These are phyloP conservation scores for Pentamera pediparva DNA, from an alignment of 53 echinoderm and acorn worm species.

Conservation along the genomic window DNA sequence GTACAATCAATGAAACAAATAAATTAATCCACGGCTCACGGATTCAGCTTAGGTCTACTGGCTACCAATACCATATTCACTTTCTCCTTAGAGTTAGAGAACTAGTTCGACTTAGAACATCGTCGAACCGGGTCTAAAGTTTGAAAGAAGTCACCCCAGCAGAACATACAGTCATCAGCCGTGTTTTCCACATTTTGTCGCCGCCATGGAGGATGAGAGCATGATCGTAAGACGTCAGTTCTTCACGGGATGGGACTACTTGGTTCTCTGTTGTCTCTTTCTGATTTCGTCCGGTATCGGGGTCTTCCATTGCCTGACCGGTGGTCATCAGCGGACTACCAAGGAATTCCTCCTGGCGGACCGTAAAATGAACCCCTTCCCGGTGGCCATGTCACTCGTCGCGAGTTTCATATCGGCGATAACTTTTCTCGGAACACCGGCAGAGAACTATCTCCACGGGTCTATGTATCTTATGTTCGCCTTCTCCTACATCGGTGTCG, in stretches of 20 bases:
- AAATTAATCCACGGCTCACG: no score
- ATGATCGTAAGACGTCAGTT: no score
- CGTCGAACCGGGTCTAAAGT: no score
- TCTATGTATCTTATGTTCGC: slow-evolving; percentile 71
- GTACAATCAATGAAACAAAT: no score
- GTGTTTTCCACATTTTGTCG: no score
- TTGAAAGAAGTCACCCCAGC: no score
- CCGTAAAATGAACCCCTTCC: slow-evolving; percentile 69
- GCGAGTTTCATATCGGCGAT: slow-evolving; percentile 97
- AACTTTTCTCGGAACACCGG: slow-evolving; percentile 85
- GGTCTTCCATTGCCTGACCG: slow-evolving; percentile 66
- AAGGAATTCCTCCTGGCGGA: slow-evolving; percentile 88
- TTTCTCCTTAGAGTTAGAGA: no score
- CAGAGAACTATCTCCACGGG: slow-evolving; percentile 82
- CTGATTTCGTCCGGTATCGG: slow-evolving; percentile 71
- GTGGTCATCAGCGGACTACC: slow-evolving; percentile 76
- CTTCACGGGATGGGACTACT: slow-evolving; percentile 68
- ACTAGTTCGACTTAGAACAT: no score
- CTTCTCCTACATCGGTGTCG: slow-evolving; percentile 51
- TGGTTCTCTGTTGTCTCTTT: slow-evolving; percentile 55
- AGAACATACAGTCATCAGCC: no score
- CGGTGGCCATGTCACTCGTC: slow-evolving; percentile 77
- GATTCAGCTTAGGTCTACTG: no score
- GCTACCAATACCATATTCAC: no score
- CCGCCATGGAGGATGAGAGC: no score